Evolutionary conservation across 2,113 vertebrate genomes (phyloP).

Genomic region (Corynorhinus townsendii): DNA sequence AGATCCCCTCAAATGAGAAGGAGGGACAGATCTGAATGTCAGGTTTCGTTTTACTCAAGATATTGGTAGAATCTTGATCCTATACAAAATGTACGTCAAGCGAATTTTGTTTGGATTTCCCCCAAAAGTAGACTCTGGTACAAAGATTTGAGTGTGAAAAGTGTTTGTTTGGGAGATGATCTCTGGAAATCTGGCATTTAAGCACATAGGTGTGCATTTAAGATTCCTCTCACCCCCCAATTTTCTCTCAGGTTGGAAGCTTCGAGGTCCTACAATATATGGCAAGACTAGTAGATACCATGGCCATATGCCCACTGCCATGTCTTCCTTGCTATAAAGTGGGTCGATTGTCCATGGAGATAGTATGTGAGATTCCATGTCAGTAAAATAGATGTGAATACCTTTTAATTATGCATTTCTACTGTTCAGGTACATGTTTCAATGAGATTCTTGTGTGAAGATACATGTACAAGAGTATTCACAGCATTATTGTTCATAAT

Average conservation of each 20-base stretch:
- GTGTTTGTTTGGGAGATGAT: background rate
- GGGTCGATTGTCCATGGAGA: background rate
- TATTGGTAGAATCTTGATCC: background rate
- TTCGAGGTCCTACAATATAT: background rate
- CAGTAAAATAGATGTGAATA: background rate
- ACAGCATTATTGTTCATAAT: background rate
- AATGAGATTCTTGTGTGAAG: background rate
- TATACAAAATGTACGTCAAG: background rate
- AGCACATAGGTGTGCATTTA: background rate
- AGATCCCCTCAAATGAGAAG: background rate
- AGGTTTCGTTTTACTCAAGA: background rate
- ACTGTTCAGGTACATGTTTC: background rate
- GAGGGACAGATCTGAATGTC: background rate
- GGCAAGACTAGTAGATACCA: background rate
- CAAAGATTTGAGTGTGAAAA: background rate
- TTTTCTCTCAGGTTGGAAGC: background rate
- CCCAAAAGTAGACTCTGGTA: background rate
- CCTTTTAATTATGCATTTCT: background rate
- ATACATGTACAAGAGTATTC: background rate
- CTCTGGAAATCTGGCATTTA: background rate
- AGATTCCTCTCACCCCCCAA: background rate
- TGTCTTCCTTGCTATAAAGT: background rate
- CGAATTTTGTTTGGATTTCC: background rate
- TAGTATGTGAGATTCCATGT: background rate
- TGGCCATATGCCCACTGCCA: background rate